A percentile compares a stretch with the other conserved stretches of the same genome.
Evolutionary conservation across 2,113 vertebrate genomes (phyloP).

Genomic region (Ancistrus triradiatus): DNA sequence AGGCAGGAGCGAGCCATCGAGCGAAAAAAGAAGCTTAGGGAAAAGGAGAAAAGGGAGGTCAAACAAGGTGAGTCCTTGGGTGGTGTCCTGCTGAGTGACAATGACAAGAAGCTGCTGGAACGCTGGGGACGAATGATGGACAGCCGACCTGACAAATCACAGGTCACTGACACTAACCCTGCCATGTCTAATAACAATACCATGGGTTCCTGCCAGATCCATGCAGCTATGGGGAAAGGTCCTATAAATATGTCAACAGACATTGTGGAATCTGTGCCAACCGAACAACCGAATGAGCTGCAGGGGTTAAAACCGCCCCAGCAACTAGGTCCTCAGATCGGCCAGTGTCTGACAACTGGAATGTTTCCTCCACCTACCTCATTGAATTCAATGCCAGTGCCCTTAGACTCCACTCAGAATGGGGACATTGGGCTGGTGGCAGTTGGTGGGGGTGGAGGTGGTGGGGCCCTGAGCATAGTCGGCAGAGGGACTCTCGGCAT

Average conservation of each 20-base stretch:
- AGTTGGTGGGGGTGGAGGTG: slow-evolving; percentile 51
- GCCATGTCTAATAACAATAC: slow-evolving; percentile 50
- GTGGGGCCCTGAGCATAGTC: slow-evolving; percentile 51
- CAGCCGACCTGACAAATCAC: slow-evolving; percentile 58
- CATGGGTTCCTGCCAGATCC: slow-evolving; percentile 33
- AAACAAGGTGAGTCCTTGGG: slow-evolving; percentile 65
- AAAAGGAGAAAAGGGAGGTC: slow-evolving; percentile 73
- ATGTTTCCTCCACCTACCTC: slow-evolving; percentile 54
- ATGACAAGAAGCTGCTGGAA: slow-evolving; percentile 84
- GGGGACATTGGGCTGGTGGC: slow-evolving; percentile 51
- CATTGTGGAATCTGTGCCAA: slow-evolving; percentile 44
- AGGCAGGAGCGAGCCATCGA: slow-evolving; percentile 81
- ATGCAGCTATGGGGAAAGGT: slow-evolving; percentile 45
- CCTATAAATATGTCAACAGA: slow-evolving; percentile 47
- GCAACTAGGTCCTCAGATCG: slow-evolving; percentile 25
- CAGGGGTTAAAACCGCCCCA: slow-evolving; percentile 35
- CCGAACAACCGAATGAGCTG: slow-evolving; percentile 49
- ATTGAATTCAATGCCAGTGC: slow-evolving; percentile 52
- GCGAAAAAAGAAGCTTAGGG: slow-evolving; percentile 76
- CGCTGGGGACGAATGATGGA: slow-evolving; percentile 86
- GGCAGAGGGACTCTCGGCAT: slow-evolving; percentile 53
- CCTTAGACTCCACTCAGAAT: slow-evolving; percentile 58
- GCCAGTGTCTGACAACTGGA: slow-evolving; percentile 30
- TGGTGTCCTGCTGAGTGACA: slow-evolving; percentile 82
- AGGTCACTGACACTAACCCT: slow-evolving; percentile 35